Evolutionary conservation across 1,140 invertebrate genomes (phyloP).

Genomic region (Cardiocondyla obscurior): DNA sequence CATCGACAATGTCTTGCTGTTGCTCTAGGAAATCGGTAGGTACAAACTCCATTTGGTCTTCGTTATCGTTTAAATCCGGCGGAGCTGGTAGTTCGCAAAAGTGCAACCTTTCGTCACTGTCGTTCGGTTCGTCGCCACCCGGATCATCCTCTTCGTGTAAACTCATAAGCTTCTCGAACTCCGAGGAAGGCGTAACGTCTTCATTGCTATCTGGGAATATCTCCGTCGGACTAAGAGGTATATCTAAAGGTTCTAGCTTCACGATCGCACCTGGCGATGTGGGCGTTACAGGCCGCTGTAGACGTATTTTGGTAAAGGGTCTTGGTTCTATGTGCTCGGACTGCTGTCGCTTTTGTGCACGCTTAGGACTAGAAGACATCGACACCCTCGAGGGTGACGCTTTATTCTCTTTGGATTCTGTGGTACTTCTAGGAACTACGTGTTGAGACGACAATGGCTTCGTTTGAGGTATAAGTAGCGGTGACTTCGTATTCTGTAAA

Average conservation of each 20-base stretch:
- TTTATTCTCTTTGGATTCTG: slow-evolving; percentile 77
- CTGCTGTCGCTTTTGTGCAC: slow-evolving; percentile 76
- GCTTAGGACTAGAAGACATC: slow-evolving; percentile 77
- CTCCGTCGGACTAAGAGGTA: slow-evolving; percentile 79
- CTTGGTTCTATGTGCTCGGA: slow-evolving; percentile 70
- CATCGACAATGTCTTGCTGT: slow-evolving; percentile 81
- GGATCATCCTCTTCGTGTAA: slow-evolving; percentile 80
- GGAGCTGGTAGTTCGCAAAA: slow-evolving; percentile 74
- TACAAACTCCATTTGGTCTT: slow-evolving; percentile 83
- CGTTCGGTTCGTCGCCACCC: slow-evolving; percentile 72
- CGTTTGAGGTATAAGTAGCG: slow-evolving; percentile 76
- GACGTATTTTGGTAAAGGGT: slow-evolving; percentile 79
- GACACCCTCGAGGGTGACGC: slow-evolving; percentile 67
- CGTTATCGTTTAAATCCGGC: slow-evolving; percentile 77
- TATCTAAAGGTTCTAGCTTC: slow-evolving; percentile 80
- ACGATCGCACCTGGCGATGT: slow-evolving; percentile 71
- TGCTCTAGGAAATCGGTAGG: slow-evolving; percentile 82
- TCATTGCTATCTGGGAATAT: slow-evolving; percentile 76
- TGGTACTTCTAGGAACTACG: slow-evolving; percentile 61
- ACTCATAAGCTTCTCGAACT: slow-evolving; percentile 77
- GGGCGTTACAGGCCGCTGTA: slow-evolving; percentile 76
- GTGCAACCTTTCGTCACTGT: slow-evolving; percentile 68
- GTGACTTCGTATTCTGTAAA: slow-evolving; percentile 75
- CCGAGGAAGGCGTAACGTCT: slow-evolving; percentile 63
- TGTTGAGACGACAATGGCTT: slow-evolving; percentile 70